These are phyloP conservation scores for Drosophila lacteicornis DNA, from an alignment of 1,140 invertebrate genomes.

Conservation along the genomic window DNA sequence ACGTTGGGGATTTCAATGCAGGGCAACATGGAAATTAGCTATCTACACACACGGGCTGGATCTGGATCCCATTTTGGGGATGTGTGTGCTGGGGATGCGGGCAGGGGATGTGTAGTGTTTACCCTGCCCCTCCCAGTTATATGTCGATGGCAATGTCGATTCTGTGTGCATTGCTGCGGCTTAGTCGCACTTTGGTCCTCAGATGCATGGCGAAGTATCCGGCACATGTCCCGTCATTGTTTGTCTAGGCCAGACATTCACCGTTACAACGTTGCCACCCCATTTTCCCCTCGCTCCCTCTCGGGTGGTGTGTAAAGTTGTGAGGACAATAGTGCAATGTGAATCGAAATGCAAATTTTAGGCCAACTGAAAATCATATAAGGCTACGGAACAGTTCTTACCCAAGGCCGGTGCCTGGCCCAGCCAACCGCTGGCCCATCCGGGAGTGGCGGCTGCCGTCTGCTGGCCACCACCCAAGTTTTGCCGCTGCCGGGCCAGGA, in stretches of 20 bases:
- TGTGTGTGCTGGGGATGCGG: not conserved
- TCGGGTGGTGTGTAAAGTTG: conserved; percentile 32
- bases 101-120: conserved; percentile 4
- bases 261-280: not conserved
- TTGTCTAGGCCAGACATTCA: conserved; percentile 24
- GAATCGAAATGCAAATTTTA: conserved; percentile 50
- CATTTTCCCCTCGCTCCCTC: not conserved
- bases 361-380: conserved; percentile 61
- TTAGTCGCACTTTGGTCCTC: conserved; percentile 26
- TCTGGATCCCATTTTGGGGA: not conserved
- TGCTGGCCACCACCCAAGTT: conserved; percentile 87
- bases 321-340: conserved; percentile 38
- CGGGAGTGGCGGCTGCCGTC: conserved; percentile 74
- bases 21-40: conserved; percentile 56
- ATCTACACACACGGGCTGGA: conserved; percentile 38
- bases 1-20: conserved; percentile 22
- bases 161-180: conserved; percentile 57
- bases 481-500: conserved; percentile 91
- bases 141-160: conserved; percentile 30
- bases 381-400: conserved; percentile 76
- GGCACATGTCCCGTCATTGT: conserved; percentile 23
- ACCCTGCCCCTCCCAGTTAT: conserved; percentile 23
- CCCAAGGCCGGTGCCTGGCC: conserved; percentile 86
- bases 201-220: conserved; percentile 11
- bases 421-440: conserved; percentile 88